Conservation (phyloP, 1,140 invertebrate species). For the Saccostrea cuccullata region DNA sequence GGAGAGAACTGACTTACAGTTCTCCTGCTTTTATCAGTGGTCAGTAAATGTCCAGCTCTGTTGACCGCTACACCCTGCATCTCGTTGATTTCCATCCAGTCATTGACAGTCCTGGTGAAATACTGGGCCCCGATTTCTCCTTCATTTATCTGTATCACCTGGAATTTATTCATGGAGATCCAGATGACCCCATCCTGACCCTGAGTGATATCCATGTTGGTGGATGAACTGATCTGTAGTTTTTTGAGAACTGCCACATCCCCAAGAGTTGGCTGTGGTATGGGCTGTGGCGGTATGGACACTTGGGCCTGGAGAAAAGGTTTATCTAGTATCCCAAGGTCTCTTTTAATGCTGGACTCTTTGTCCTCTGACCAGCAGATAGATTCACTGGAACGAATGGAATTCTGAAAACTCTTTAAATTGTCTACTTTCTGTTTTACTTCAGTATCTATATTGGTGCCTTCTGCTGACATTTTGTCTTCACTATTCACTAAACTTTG, state of each 20-base stretch:
- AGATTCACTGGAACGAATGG: not conserved
- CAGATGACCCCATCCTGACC: not conserved
- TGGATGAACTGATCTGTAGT: not conserved
- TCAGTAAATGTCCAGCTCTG: not conserved
- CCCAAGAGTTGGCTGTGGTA: not conserved
- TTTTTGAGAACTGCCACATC: not conserved
- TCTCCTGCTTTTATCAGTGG: not conserved
- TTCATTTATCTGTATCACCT: not conserved
- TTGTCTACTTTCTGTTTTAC: not conserved
- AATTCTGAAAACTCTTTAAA: not conserved
- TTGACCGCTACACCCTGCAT: not conserved
- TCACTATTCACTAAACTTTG: not conserved
- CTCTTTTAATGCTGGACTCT: not conserved
- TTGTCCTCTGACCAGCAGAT: not conserved
- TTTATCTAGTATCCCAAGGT: not conserved
- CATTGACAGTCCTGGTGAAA: not conserved
- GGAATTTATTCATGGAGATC: not conserved
- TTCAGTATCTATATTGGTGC: not conserved
- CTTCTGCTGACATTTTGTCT: not conserved
- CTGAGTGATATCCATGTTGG: not conserved
- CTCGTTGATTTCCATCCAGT: constrained; percentile 22
- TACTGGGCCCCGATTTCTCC: not conserved
- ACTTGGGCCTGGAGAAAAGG: not conserved
- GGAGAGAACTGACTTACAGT: not conserved
- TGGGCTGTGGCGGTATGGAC: not conserved